Evolutionary conservation across 2,888 invertebrate species (phyloP), one percentile per base, ranked within the genome.

Genomic region (Mesoligia furuncula): DNA sequence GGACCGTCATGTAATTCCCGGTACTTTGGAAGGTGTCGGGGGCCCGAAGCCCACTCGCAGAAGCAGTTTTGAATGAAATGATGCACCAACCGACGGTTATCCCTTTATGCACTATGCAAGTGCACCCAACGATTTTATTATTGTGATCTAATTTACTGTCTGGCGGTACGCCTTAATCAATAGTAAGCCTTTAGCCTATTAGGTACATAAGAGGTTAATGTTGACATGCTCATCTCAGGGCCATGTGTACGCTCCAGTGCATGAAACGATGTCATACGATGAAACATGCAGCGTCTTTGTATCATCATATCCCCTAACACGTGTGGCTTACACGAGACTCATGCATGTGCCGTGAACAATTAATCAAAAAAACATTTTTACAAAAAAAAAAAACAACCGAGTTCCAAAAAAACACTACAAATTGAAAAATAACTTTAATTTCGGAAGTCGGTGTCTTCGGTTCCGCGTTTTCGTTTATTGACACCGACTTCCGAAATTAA

Each of bases 311-410:
- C 68, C 64, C 39, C 15, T 15, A 31, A 39, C 85, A 83, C 85
- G 83, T 85, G 85, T 54, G 13, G 27, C 20, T 31, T 42, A 70
- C 75, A 83, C 70, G 70, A 73, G 75, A 48, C 24, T 48, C 17
- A 48, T 73, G 67, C 66, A 73, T 73, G 70, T 73, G 64, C n/a
- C 61, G 15, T 45, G 15, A 64, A 57, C 31, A 42, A 79, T 73
- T 68, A 36, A 67, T 67, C 54, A 57, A 39, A 51, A 73, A n/a
- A n/a, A n/a, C n/a, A n/a, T n/a, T n/a, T n/a, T n/a, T n/a, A n/a
- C n/a, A n/a, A n/a, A n/a, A n/a, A n/a, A n/a, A n/a, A n/a, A n/a
- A n/a, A n/a, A n/a, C n/a, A n/a, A n/a, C n/a, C n/a, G n/a, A n/a
- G n/a, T n/a, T n/a, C n/a, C n/a, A n/a, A n/a, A n/a, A n/a, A n/a